Evolutionary conservation across 2,888 invertebrate species (phyloP).

Genomic region (Epistrophella euchroma): DNA sequence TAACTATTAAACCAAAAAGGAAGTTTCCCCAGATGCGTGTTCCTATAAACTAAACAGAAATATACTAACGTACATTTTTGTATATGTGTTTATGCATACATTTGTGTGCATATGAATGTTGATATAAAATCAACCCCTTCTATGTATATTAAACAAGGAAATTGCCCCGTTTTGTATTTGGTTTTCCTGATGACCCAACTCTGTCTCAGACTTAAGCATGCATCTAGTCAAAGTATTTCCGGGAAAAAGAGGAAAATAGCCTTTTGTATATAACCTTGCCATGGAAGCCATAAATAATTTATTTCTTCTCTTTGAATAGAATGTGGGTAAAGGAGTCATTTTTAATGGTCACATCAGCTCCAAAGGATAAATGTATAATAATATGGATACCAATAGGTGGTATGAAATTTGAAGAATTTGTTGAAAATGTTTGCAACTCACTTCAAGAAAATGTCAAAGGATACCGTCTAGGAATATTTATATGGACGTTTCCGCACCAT

Average conservation of each 20-base stretch:
- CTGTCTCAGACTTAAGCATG: conserved; percentile 56
- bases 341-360: conserved; percentile 48
- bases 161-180: conserved; percentile 66
- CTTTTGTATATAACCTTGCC: conserved; percentile 61
- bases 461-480: conserved; percentile 22
- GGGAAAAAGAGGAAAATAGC: conserved; percentile 60
- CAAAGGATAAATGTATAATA: conserved; percentile 10
- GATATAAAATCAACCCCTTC: conserved; percentile 39
- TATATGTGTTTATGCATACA: no score
- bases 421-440: conserved; percentile 64
- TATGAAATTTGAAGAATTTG: conserved; percentile 60
- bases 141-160: conserved; percentile 64
- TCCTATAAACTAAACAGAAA: conserved; percentile 10
- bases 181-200: conserved; percentile 64
- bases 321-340: conserved; percentile 54
- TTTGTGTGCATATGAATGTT: no score
- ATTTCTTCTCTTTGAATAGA: conserved; percentile 59
- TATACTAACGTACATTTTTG: not conserved
- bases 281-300: conserved; percentile 68
- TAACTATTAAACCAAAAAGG: conserved; percentile 25
- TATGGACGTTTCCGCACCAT: conserved; percentile 15
- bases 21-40: conserved; percentile 46
- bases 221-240: conserved; percentile 68
- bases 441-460: conserved; percentile 35
- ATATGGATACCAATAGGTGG: conserved; percentile 23